phyloP scores from a whole-genome alignment of 2,797 vertebrate species.

The Leptodactylus fallax region DNA sequence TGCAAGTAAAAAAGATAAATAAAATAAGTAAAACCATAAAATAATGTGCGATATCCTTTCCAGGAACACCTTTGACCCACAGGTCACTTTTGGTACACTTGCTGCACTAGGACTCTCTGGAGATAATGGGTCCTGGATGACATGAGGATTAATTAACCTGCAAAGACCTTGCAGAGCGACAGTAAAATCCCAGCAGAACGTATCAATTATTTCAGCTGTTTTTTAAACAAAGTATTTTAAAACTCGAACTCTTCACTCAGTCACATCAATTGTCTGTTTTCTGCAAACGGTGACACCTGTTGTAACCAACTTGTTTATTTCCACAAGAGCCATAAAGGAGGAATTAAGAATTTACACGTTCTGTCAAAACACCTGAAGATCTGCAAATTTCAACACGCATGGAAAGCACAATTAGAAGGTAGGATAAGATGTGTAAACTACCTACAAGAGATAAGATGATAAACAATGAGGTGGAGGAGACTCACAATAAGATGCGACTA shows the following conservation, averaged over 20 bases:
- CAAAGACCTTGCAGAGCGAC: not conserved
- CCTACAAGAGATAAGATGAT: not conserved
- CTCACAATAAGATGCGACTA: not conserved
- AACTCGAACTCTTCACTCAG: not conserved
- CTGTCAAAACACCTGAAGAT: not conserved
- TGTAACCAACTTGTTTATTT: slow-evolving; percentile 23
- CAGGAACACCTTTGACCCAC: not conserved
- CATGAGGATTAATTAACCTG: not conserved
- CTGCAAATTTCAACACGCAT: not conserved
- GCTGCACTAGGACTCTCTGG: not conserved
- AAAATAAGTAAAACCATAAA: not conserved
- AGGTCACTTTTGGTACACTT: not conserved
- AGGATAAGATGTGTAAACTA: not conserved
- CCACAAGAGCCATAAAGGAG: not conserved
- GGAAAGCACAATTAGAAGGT: slow-evolving; percentile 6
- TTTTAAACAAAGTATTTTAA: not conserved
- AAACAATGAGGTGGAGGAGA: not conserved
- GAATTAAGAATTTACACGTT: slow-evolving; percentile 12
- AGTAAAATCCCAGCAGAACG: not conserved
- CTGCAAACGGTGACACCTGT: not conserved
- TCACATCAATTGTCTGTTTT: not conserved
- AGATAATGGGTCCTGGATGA: not conserved
- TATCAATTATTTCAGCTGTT: not conserved
- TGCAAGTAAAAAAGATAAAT: not conserved
- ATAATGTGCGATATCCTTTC: not conserved